Percentiles rank a stretch among this genome's conserved stretches.
Conservation (phyloP, 1,140 invertebrate species). For the Catajapyx aquilonaris region DNA sequence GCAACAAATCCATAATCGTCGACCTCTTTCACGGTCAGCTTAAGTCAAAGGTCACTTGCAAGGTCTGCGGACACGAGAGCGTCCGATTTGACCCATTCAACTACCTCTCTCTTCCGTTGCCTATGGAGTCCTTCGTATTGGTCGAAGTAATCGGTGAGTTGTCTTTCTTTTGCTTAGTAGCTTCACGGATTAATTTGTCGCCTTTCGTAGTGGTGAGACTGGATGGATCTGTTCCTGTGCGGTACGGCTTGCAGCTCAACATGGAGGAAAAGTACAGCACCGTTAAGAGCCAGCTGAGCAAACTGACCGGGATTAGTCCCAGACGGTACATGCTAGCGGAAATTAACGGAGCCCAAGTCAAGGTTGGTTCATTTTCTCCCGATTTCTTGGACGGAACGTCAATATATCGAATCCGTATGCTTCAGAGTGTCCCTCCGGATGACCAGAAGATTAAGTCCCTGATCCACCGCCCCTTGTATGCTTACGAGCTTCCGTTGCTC, state of each 20-base stretch:
- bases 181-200: neutral
- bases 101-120: constrained; percentile 62
- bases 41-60: constrained; percentile 62
- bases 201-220: constrained; percentile 19
- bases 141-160: constrained; percentile 45
- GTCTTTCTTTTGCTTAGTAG: neutral
- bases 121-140: constrained; percentile 52
- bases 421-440: constrained; percentile 24
- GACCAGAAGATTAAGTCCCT: constrained; percentile 26
- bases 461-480: constrained; percentile 24
- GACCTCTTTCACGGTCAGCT: constrained; percentile 80
- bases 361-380: constrained; percentile 19
- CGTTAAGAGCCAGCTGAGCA: constrained; percentile 43
- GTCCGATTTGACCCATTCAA: constrained; percentile 78
- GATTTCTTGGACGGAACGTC: no score
- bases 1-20: constrained; percentile 65
- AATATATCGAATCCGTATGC: no score
- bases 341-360: constrained; percentile 40
- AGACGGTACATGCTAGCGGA: constrained; percentile 43
- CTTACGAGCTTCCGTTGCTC: constrained; percentile 26
- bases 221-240: constrained; percentile 54
- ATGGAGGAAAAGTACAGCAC: constrained; percentile 53
- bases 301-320: constrained; percentile 35
- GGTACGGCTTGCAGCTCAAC: constrained; percentile 58
- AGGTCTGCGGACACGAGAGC: constrained; percentile 52